Base-by-base conservation (phyloP, 2,113 vertebrate species). In the Sialia sialis region DNA sequence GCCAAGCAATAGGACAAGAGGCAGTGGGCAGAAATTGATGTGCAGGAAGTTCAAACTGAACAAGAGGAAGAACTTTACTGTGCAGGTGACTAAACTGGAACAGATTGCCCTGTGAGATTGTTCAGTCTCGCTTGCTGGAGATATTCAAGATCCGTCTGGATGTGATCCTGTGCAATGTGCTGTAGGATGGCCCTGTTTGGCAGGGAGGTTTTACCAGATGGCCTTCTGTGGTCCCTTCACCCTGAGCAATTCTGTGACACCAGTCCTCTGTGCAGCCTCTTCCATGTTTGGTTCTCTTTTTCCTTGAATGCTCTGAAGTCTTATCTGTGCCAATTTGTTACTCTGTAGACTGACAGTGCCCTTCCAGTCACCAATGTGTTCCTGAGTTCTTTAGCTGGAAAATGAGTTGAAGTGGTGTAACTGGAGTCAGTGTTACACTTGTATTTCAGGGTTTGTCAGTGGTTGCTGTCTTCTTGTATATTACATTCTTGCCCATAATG, bases 331-430 rank as follows among this genome's bases (percentile, higher is more conserved):
- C 16, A 22, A 1, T 72, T 39, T 23, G 18, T 81, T 69, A 3
- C 21, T 55, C 13, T 3, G 19, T 38, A 0, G 1, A 5, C 76
- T 44, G 34, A 3, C 17, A 6, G 56, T 36, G 44, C 52, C 17
- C 49, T 69, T 54, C n/a, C 70, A 52, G 34, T 38, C 43, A 4
- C 30, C 16, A 9, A 3, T 4, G 14, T 39, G 20, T 41, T 64
- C 41, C 55, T 41, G 30, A 64, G 27, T 48, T 19, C 6, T 52
- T 80, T 25, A 41, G 32, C 76, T 90, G 75, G 10, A 72, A 58
- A 44, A 43, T 56, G 41, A 74, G 16, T 72, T 80, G 3, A n/a
- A 39, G 39, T 16, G 16, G 11, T 3, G 26, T 51, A 3, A 3
- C 69, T 58, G 41, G 16, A 43, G 41, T 12, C 13, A 1, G 11